Conservation (phyloP, 1,140 invertebrate genomes). For the Panulirus ornatus region DNA sequence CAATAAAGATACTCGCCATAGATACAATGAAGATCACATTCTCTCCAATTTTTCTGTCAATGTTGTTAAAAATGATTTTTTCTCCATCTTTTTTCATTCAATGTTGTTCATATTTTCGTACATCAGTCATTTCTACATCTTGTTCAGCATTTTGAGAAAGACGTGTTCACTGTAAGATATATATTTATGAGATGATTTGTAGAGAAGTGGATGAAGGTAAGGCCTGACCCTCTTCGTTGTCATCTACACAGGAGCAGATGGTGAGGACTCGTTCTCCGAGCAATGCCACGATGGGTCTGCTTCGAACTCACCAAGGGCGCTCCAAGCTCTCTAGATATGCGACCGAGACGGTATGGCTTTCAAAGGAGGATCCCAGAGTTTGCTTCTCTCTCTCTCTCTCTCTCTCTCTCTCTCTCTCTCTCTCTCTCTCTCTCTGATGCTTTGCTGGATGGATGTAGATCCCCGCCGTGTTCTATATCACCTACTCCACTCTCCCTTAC, state of each 20-base stretch:
- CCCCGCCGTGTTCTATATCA: too few species aligned
- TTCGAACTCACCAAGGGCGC: slow-evolving; percentile 4
- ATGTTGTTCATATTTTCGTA: background rate
- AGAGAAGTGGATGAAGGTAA: background rate
- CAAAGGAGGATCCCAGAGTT: too few species aligned
- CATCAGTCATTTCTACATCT: background rate
- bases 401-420: too few species aligned
- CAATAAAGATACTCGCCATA: too few species aligned
- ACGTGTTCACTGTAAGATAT: background rate
- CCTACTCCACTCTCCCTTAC: background rate
- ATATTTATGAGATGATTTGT: background rate
- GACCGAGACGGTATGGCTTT: background rate
- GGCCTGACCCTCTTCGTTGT: background rate
- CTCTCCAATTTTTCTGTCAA: too few species aligned
- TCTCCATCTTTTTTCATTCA: background rate
- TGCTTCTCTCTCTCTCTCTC: background rate
- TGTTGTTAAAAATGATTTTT: background rate
- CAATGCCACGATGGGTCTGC: background rate
- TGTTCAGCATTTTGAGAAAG: background rate
- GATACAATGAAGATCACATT: too few species aligned
- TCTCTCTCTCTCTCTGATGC: too few species aligned
- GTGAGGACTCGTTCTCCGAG: background rate
- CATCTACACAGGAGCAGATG: background rate
- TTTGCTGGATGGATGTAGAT: too few species aligned
- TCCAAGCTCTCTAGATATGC: background rate